These are phyloP conservation scores for Tridacna gigas DNA, from an alignment of 2,888 invertebrate species.

Conservation along the genomic window DNA sequence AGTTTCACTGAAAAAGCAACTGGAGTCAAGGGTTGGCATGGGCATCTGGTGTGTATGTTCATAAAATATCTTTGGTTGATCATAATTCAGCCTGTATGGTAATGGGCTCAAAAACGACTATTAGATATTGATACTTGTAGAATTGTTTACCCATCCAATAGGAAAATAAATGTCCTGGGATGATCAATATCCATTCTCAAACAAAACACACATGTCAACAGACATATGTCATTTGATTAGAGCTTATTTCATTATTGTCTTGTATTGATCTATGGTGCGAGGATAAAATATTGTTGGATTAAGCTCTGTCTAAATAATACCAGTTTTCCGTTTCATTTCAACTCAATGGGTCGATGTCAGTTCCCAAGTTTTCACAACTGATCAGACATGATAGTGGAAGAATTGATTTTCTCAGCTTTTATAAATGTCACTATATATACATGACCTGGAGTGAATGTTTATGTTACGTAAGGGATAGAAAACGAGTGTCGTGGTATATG, in stretches of 20 bases:
- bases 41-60: no score
- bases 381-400: neutral
- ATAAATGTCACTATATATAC: constrained; percentile 7
- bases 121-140: no score
- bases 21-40: no score
- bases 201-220: neutral
- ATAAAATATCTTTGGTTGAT: no score
- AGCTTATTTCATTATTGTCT: neutral
- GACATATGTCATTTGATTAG: neutral
- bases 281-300: neutral
- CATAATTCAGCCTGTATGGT: no score
- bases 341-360: neutral
- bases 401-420: neutral
- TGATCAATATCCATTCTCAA: neutral
- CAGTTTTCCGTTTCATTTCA: neutral
- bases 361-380: neutral
- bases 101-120: no score
- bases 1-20: no score
- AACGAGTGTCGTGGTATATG: no score
- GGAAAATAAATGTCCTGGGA: neutral
- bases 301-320: neutral
- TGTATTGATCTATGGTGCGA: neutral
- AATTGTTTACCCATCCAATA: no score
- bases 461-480: no score
- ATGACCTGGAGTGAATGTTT: neutral